Conservation (phyloP, 2,888 invertebrate genomes). For the Leucoptera coffeella region DNA sequence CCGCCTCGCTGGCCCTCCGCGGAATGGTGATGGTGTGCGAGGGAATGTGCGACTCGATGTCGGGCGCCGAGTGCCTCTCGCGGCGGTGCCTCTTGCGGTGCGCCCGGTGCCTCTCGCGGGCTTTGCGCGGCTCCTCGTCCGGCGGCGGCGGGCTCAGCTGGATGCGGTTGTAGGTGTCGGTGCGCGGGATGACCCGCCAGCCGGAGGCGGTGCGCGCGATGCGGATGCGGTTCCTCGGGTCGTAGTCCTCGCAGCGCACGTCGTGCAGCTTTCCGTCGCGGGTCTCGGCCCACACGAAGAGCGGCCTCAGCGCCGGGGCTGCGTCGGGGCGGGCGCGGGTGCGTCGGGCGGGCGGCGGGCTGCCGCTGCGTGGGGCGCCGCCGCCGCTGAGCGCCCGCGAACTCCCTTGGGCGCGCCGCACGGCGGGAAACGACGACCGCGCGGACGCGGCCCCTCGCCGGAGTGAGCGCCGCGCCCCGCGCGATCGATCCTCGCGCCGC, state of each 20-base stretch:
- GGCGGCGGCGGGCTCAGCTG: constrained; percentile 28
- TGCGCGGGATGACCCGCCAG: constrained; percentile 78
- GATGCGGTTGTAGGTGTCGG: constrained; percentile 55
- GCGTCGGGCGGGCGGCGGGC: constrained; percentile 21
- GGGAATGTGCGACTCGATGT: constrained; percentile 56
- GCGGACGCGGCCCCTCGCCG: constrained; percentile 28
- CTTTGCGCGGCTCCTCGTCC: constrained; percentile 8
- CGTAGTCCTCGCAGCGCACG: constrained; percentile 83
- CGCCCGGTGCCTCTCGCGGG: constrained; percentile 12
- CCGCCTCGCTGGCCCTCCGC: constrained; percentile 12
- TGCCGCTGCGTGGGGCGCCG: constrained; percentile 39
- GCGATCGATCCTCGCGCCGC: constrained; percentile 9
- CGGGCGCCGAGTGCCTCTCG: constrained; percentile 10
- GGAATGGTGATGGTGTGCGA: constrained; percentile 56
- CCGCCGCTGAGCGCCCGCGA: constrained; percentile 43
- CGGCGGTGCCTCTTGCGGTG: constrained; percentile 13
- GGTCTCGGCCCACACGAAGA: constrained; percentile 79
- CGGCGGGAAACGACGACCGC: constrained; percentile 42
- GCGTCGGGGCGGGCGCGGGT: constrained; percentile 24
- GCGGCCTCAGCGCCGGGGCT: constrained; percentile 66
- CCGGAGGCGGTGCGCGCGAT: constrained; percentile 75
- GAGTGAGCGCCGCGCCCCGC: too few relatives aligned
- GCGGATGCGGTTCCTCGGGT: constrained; percentile 76
- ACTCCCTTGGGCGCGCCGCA: constrained; percentile 43
- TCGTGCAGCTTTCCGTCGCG: constrained; percentile 71